Conservation (phyloP, 2,888 invertebrate genomes). For the Cheilosia urbana region DNA sequence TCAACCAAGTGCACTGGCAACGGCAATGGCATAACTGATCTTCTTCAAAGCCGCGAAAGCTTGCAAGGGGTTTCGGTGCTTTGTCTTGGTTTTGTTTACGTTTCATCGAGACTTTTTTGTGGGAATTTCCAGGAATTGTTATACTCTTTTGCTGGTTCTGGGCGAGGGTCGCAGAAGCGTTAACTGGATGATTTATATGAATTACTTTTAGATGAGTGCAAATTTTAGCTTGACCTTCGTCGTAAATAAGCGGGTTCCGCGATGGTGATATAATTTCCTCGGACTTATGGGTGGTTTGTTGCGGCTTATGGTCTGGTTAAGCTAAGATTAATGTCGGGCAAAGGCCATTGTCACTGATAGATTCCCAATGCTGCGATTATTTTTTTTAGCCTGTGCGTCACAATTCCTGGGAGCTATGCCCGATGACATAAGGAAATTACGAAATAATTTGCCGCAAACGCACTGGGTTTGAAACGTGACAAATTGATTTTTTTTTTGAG, state of each 20-base stretch:
- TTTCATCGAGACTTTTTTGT: background rate
- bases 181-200: constrained; percentile 67
- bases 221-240: constrained; percentile 63
- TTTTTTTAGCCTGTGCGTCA: too few relatives aligned
- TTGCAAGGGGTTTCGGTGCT: constrained; percentile 29
- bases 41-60: constrained; percentile 31
- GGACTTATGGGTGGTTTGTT: background rate
- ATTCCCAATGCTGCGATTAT: too few relatives aligned
- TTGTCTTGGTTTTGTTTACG: constrained; percentile 43
- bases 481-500: too few relatives aligned
- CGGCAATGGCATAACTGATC: constrained; percentile 56
- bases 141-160: background rate
- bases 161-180: constrained; percentile 42
- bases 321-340: too few relatives aligned
- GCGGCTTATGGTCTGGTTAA: too few relatives aligned
- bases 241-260: constrained; percentile 39
- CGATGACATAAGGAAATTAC: too few relatives aligned
- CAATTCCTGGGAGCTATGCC: too few relatives aligned
- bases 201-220: constrained; percentile 59
- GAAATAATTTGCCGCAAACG: too few relatives aligned
- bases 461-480: too few relatives aligned
- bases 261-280: constrained; percentile 20
- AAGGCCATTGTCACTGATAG: too few relatives aligned
- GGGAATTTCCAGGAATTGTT: constrained; percentile 52
- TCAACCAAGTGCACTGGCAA: constrained; percentile 26